Conservation (phyloP, 2,888 invertebrate species). For the Platypus cylindrus region DNA sequence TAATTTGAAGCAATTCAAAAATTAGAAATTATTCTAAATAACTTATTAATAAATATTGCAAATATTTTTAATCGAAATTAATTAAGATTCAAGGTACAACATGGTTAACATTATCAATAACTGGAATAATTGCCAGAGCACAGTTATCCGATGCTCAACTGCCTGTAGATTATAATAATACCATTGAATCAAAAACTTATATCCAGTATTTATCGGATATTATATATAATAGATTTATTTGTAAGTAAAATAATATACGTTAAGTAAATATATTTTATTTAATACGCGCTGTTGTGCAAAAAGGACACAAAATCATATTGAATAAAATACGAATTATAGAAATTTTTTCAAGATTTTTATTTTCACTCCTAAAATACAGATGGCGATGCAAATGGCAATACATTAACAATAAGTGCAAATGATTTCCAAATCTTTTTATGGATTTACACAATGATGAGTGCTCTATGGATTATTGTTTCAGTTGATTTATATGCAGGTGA, state of each 20-base stretch:
- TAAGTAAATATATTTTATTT: no score
- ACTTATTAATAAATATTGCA: background rate
- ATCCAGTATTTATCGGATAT: slow-evolving; percentile 7
- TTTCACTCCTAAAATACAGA: no score
- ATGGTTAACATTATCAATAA: slow-evolving; percentile 15
- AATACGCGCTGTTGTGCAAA: no score
- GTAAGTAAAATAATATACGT: slow-evolving; percentile 9
- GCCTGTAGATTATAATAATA: slow-evolving; percentile 2
- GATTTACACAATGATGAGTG: slow-evolving; percentile 19
- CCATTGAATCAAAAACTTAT: slow-evolving; percentile 4
- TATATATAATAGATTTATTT: slow-evolving; percentile 11
- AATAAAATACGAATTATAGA: no score
- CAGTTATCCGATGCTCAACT: no score
- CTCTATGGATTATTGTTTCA: slow-evolving; percentile 19
- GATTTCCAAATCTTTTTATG: slow-evolving; percentile 20
- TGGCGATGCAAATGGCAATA: no score
- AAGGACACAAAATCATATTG: no score
- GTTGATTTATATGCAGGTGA: slow-evolving; percentile 12
- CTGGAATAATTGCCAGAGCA: slow-evolving; percentile 14
- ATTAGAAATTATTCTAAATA: no score
- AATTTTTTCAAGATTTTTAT: no score
- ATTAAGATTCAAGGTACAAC: slow-evolving; percentile 18
- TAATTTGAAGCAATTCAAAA: no score
- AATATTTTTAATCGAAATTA: background rate
- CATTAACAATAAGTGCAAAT: no score